Base-by-base conservation (phyloP, 2,797 vertebrate genomes). In the Acanthurus tractus region DNA sequence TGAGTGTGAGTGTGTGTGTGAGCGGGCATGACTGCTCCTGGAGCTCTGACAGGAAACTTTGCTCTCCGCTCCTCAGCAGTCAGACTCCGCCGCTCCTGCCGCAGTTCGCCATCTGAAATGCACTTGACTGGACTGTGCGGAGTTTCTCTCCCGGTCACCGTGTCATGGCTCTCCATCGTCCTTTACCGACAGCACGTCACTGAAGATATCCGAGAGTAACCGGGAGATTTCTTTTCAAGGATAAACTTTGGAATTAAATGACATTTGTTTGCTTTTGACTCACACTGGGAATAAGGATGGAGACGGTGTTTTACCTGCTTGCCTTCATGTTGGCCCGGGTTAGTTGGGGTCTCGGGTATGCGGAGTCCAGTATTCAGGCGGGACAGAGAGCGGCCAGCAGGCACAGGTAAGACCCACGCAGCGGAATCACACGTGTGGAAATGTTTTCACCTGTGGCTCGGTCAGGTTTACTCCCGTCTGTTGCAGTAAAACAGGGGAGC, bases 301-400 rank as follows among this genome's bases (percentile, higher is more conserved):
- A 76, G 69, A 63, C 76, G 22, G 1, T 82, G 3, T 11, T 90
- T 42, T 93, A 87, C 85, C 78, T 93, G 78, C 54, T 92, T 0
- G 70, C 59, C 64, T 50, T 90, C 49, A 2, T 34, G 45, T 6
- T 85, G 25, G 34, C 53, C 12, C 85, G 72, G 63, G 38, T 23
- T 0, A 61, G 86, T 4, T 83, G 70, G 82, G 88, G 73, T 81
- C 87, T 92, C 0, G 93, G 92, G 8, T 94, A 90, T 9, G 36
- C 81, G 44, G 93, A 94, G 61, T 68, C 88, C 76, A 78, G 74
- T 1, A 0, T 91, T 0, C 89, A 86, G 64, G 25, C 78, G 4
- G 90, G 90, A 38, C 92, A 91, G 63, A 88, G 94, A 66, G 93
- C 91, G 2, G 93, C 94, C 4, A 96, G 95, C 86, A 93, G 95